Evolutionary conservation across 2,888 invertebrate species (phyloP).

Genomic region (Nysson spinosus): DNA sequence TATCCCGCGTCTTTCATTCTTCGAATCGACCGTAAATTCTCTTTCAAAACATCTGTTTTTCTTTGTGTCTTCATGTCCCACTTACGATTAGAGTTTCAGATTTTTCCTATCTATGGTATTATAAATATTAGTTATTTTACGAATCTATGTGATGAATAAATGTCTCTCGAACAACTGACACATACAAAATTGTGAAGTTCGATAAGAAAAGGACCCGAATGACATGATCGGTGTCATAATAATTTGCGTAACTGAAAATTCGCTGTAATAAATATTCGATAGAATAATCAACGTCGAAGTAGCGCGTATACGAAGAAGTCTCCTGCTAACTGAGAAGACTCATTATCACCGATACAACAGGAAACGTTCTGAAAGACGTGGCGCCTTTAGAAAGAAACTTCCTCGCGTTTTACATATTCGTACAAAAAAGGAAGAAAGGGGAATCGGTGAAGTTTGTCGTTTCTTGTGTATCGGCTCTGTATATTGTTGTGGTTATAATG

Average conservation of each 20-base stretch:
- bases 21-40: no score
- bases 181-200: no score
- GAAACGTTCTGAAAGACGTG: conserved; percentile 44
- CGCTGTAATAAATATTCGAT: background rate
- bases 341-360: conserved; percentile 33
- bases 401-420: conserved; percentile 40
- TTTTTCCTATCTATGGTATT: no score
- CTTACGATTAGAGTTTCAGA: no score
- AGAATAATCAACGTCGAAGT: conserved; percentile 24
- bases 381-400: conserved; percentile 36
- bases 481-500: conserved; percentile 13
- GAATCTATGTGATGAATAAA: no score
- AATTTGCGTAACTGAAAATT: conserved; percentile 1
- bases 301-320: conserved; percentile 26
- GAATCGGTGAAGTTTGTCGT: background rate
- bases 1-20: no score
- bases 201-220: no score
- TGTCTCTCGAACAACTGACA: no score
- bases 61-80: no score
- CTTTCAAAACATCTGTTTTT: no score
- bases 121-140: no score
- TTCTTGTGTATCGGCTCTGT: background rate
- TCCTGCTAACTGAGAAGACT: background rate
- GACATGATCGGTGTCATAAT: no score
- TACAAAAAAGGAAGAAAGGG: conserved; percentile 4